Evolutionary conservation across 2,113 vertebrate species (phyloP).

Genomic region (Chloropsis hardwickii): DNA sequence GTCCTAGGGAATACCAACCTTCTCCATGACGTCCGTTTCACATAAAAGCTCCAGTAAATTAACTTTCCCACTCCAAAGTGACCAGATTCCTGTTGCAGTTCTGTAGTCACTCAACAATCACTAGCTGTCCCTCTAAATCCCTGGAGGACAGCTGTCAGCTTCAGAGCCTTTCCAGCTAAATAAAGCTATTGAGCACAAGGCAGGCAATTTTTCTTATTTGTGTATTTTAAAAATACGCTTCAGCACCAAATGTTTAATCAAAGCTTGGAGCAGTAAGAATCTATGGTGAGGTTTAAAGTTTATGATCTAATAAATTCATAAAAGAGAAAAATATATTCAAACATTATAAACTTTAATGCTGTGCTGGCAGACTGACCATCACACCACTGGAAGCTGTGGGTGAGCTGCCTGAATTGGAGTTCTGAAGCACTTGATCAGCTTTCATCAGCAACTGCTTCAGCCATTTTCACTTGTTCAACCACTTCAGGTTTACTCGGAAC

Average conservation of each 20-base stretch:
- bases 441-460: neutral
- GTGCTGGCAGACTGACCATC: neutral
- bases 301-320: neutral
- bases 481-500: neutral
- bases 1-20: neutral
- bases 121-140: neutral
- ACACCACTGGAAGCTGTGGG: neutral
- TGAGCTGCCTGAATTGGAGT: rapidly evolving
- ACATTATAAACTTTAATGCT: neutral
- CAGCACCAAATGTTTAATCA: neutral
- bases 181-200: neutral
- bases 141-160: neutral
- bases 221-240: neutral
- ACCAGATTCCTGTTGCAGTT: neutral
- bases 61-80: neutral
- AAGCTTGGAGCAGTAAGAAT: neutral
- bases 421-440: neutral
- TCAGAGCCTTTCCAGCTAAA: neutral
- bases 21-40: rapidly evolving
- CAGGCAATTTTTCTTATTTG: neutral
- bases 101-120: neutral
- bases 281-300: neutral
- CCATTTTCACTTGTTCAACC: neutral
- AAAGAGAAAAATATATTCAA: neutral
- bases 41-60: neutral